A percentile compares a stretch with the other conserved stretches of the same genome.
These are phyloP conservation scores for Hedychridium roseum DNA, from an alignment of 2,888 invertebrate genomes.

Conservation along the genomic window DNA sequence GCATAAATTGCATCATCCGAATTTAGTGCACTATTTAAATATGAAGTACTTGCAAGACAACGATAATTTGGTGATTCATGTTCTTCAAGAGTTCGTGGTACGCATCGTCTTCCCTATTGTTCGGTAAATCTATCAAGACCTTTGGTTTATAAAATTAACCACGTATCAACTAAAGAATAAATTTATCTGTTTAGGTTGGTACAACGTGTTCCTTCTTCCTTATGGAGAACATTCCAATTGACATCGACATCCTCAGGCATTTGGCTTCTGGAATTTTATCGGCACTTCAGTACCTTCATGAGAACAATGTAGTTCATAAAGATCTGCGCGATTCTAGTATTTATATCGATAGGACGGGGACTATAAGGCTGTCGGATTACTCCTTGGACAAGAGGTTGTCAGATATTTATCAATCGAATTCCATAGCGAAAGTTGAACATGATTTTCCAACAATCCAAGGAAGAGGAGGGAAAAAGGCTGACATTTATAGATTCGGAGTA, in stretches of 20 bases:
- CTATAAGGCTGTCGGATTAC: conserved; percentile 73
- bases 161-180: neutral
- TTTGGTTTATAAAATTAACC: neutral
- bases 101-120: conserved; percentile 39
- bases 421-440: conserved; percentile 53
- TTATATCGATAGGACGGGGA: conserved; percentile 73
- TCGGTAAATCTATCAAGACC: neutral
- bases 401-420: conserved; percentile 65
- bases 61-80: conserved; percentile 72
- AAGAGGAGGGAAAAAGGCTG: conserved; percentile 74
- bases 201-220: conserved; percentile 65
- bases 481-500: conserved; percentile 77
- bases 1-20: conserved; percentile 74
- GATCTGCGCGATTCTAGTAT: conserved; percentile 80
- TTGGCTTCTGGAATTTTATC: conserved; percentile 77
- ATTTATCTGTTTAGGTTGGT: conserved; percentile 49
- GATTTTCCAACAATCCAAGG: conserved; percentile 58
- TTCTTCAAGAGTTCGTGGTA: conserved; percentile 75
- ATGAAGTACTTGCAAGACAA: conserved; percentile 72
- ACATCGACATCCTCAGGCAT: conserved; percentile 69
- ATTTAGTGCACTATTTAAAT: conserved; percentile 79
- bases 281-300: conserved; percentile 81
- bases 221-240: conserved; percentile 65
- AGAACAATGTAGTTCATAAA: conserved; percentile 83
- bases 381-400: conserved; percentile 74